Evolutionary conservation across 1,140 invertebrate species (phyloP).

Genomic region (Drosophila nannoptera): DNA sequence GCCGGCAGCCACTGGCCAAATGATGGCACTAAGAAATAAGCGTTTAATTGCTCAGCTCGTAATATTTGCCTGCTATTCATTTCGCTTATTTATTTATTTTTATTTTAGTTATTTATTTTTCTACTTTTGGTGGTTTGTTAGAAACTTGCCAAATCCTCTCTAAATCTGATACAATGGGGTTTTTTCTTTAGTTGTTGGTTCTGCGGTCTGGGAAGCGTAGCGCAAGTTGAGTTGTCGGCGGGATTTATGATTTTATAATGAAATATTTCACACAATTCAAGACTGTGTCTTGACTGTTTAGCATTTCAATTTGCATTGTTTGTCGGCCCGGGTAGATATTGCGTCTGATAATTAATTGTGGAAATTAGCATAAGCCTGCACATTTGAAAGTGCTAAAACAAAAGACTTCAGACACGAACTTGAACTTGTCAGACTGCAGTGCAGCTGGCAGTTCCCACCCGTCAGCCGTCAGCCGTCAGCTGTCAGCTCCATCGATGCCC

Average conservation of each 20-base stretch:
- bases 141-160: constrained; percentile 36
- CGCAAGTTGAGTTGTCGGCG: constrained; percentile 36
- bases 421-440: constrained; percentile 31
- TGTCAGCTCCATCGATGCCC: constrained; percentile 29
- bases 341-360: constrained; percentile 35
- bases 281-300: constrained; percentile 48
- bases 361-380: constrained; percentile 34
- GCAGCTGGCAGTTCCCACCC: not conserved
- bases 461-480: too few species aligned
- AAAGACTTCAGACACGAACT: constrained; percentile 41
- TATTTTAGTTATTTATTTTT: not conserved
- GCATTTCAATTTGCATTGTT: constrained; percentile 57
- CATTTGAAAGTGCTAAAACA: constrained; percentile 42
- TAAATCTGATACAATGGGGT: constrained; percentile 47
- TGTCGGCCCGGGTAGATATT: constrained; percentile 1
- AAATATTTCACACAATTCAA: constrained; percentile 68
- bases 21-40: constrained; percentile 59
- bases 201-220: constrained; percentile 43
- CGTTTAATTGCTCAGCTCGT: constrained; percentile 54
- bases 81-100: not conserved
- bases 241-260: constrained; percentile 63
- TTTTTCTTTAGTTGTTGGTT: constrained; percentile 1
- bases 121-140: not conserved
- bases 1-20: not conserved
- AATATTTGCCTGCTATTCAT: not conserved